Conservation (phyloP, 2,888 invertebrate species). For the Microchrysa polita region DNA sequence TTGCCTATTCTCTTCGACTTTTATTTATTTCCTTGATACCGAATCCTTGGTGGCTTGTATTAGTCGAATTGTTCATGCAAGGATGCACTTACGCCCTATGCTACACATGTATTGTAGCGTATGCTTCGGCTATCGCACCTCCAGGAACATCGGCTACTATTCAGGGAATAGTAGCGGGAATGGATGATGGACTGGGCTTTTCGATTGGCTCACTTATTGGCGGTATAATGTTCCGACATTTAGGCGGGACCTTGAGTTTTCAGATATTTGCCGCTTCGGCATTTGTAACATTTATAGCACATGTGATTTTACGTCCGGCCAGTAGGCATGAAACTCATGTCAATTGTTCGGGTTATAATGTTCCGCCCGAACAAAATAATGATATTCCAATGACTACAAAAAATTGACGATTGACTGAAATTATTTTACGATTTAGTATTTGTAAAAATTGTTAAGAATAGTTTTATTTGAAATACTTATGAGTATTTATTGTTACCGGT, state of each 20-base stretch:
- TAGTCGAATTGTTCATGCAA: conserved; percentile 82
- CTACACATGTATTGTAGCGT: conserved; percentile 82
- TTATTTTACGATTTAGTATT: too few species aligned
- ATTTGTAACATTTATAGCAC: conserved; percentile 60
- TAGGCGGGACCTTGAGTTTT: conserved; percentile 71
- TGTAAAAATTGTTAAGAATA: too few species aligned
- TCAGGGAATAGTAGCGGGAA: conserved; percentile 84
- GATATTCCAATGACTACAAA: conserved; percentile 14
- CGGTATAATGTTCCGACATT: conserved; percentile 72
- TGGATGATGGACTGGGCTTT: conserved; percentile 86
- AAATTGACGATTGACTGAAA: background rate
- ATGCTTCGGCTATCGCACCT: conserved; percentile 73
- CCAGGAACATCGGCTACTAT: conserved; percentile 84
- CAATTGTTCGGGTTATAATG: conserved; percentile 37
- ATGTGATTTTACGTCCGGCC: conserved; percentile 60
- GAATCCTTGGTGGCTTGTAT: conserved; percentile 84
- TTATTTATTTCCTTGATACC: conserved; percentile 78
- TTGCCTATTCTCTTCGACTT: conserved; percentile 79
- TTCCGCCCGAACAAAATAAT: conserved; percentile 47
- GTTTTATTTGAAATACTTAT: too few species aligned
- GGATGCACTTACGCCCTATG: conserved; percentile 89
- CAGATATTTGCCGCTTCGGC: conserved; percentile 64
- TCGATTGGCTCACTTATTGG: conserved; percentile 80
- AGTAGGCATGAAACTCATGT: conserved; percentile 55
- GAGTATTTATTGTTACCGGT: too few species aligned